Base-by-base conservation (phyloP, 1,140 invertebrate genomes). In the Maniola jurtina region DNA sequence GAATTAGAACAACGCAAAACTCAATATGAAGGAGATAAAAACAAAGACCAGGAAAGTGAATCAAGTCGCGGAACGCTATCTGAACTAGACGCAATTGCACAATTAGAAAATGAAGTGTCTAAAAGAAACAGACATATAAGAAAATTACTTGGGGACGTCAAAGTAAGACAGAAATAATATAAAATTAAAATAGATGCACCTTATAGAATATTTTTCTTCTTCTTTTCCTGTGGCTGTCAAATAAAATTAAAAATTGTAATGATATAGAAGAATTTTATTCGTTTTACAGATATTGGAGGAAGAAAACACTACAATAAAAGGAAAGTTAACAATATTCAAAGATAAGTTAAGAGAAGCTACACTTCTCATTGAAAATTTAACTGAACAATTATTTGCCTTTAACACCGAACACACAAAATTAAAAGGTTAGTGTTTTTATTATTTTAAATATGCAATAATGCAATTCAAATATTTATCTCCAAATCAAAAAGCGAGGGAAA, bases 71-170 rank as follows among this genome's bases (percentile, higher is more conserved):
- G 92, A 69, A 79, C 81, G 7, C 61, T 91, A 38, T 88, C 90
- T 6, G 86, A 91, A 77, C 77, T 91, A 52, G 84, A 88, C 68
- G 73, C 78, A 8, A 73, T 84, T 8, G 88, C 86, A 50, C 90
- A 93, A 66, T 76, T 94, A 15, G 88, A 92, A 67, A 92, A 93
- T 65, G 82, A 91, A 56, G 71, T 94, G 7, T 86, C 91, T 42
- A 90, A 91, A 61, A 95, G 94, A 80, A 95, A 95, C 83, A 92
- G 92, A 71, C 94, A 95, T 75, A 94, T 95, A 16, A 92, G 92
- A 64, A 93, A 93, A 76, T 81, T 95, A 5, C 83, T 95, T 35
- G 80, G 79, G 54, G 94, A 95, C 77, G 89, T 95, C 50, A 94
- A 95, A 82, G 94, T 94, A 88, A 71, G 73, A 58, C 36, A 50